A percentile compares a stretch with the other conserved stretches of the same genome.
Conservation (phyloP, 2,888 invertebrate species). For the Metacarcinus magister region DNA sequence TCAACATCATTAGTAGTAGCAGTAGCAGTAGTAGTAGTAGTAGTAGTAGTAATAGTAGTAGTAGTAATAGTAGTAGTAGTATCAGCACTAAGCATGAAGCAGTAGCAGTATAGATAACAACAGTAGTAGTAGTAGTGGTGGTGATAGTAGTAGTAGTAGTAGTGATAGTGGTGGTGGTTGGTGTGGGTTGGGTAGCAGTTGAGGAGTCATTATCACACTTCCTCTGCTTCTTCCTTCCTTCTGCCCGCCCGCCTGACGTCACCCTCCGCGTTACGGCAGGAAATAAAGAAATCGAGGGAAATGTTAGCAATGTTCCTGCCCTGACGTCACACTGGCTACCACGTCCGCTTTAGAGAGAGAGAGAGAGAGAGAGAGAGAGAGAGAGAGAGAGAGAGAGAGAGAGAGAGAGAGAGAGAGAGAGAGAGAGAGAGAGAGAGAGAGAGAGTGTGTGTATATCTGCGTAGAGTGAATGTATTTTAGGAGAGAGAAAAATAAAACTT, state of each 20-base stretch:
- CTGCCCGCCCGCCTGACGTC: background rate
- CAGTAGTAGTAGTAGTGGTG: background rate
- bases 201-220: background rate
- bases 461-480: too few species aligned
- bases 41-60: background rate
- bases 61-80: background rate
- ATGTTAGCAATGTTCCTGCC: background rate
- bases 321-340: background rate
- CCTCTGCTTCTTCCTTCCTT: background rate
- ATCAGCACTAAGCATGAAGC: background rate
- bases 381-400: background rate
- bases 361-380: conserved; percentile 36
- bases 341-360: background rate
- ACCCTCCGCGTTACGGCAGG: conserved; percentile 12
- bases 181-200: background rate
- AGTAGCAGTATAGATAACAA: background rate
- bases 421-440: too few species aligned
- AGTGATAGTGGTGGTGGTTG: background rate
- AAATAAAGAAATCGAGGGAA: conserved; percentile 30
- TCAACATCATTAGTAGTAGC: background rate
- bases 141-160: background rate
- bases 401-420: background rate
- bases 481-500: too few species aligned
- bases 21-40: background rate
- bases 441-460: too few species aligned